Conservation (phyloP, 2,113 vertebrate genomes). For the Chaenocephalus aceratus region DNA sequence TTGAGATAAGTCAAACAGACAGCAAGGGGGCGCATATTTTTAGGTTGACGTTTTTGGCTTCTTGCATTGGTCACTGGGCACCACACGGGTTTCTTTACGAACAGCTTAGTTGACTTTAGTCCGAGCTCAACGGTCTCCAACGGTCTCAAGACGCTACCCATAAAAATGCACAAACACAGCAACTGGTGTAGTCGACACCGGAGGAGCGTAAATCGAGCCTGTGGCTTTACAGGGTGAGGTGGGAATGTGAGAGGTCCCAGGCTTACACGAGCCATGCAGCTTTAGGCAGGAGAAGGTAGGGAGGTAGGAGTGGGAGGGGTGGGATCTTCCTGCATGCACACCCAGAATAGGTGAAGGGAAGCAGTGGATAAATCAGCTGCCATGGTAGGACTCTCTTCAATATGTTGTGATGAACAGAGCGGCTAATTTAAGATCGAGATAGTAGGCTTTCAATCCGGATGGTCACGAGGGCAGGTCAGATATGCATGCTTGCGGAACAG, state of each 20-base stretch:
- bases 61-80: not conserved
- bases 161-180: constrained; percentile 84
- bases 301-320: not conserved
- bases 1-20: constrained; percentile 18
- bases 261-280: constrained; percentile 68
- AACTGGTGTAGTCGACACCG: constrained; percentile 74
- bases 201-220: constrained; percentile 79
- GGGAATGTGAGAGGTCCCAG: constrained; percentile 81
- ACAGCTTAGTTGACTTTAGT: constrained; percentile 37
- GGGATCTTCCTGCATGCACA: constrained; percentile 41
- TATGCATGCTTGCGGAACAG: constrained; percentile 7
- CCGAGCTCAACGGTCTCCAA: constrained; percentile 28
- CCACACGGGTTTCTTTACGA: constrained; percentile 18
- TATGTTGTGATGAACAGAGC: constrained; percentile 17
- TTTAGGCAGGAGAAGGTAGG: constrained; percentile 13
- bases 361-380: constrained; percentile 70
- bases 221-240: constrained; percentile 81
- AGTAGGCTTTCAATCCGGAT: constrained; percentile 12
- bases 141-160: constrained; percentile 54
- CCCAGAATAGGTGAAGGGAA: constrained; percentile 68
- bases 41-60: not conserved
- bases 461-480: constrained; percentile 9
- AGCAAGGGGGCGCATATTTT: not conserved
- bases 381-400: constrained; percentile 18
- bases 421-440: constrained; percentile 31